These are phyloP conservation scores for Eublepharis macularius DNA, from an alignment of 2,113 vertebrate species.

Conservation along the genomic window DNA sequence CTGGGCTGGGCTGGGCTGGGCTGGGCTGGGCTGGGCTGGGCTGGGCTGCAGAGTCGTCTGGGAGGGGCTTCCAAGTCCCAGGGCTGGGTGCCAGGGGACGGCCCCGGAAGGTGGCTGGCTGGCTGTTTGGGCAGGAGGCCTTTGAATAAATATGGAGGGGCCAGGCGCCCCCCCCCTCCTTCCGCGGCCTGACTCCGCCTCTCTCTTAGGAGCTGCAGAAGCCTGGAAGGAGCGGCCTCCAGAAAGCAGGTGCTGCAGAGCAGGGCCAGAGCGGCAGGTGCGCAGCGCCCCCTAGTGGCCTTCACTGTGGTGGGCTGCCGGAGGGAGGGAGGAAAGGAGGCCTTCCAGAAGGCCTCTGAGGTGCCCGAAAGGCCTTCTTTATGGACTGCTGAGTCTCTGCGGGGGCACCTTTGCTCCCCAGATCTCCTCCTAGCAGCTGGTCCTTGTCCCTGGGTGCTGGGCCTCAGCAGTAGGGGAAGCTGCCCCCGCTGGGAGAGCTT, in stretches of 20 bases:
- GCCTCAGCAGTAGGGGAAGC: neutral
- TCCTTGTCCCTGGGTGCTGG: neutral
- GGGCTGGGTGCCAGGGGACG: neutral
- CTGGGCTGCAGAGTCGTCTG: too few relatives aligned
- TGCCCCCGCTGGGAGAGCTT: neutral
- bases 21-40: too few relatives aligned
- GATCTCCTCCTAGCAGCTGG: neutral
- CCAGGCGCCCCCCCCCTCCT: too few relatives aligned
- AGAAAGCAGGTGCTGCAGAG: slow-evolving; percentile 24
- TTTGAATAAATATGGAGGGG: too few relatives aligned
- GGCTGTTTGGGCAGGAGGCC: neutral
- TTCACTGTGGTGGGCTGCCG: neutral
- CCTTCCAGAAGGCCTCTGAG: neutral
- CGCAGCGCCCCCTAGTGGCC: neutral
- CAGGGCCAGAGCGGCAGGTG: slow-evolving; percentile 45
- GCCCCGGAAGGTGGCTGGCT: neutral
- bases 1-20: too few relatives aligned
- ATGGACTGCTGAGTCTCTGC: too few relatives aligned
- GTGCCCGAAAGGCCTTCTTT: too few relatives aligned
- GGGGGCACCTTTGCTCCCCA: neutral
- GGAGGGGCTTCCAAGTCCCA: neutral
- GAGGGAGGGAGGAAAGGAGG: neutral
- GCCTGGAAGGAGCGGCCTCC: slow-evolving; percentile 3
- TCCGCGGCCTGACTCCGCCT: too few relatives aligned
- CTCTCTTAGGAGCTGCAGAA: slow-evolving; percentile 46